Base-by-base conservation (phyloP, 2,113 vertebrate species). In the Arvicanthis niloticus region DNA sequence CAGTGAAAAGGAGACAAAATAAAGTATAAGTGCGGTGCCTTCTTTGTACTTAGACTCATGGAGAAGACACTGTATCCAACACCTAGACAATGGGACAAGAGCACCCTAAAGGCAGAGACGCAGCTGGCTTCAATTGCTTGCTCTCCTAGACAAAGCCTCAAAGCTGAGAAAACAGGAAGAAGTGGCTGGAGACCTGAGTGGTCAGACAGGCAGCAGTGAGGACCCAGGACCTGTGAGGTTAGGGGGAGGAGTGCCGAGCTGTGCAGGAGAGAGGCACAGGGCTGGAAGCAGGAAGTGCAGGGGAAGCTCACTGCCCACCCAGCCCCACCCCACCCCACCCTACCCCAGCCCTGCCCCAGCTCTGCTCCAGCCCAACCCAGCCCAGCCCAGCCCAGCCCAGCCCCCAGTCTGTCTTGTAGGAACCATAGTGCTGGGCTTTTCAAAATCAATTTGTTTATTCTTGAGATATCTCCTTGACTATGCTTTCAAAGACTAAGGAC, bases 141-240 rank as follows among this genome's bases (percentile, higher is more conserved):
- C 5, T 51, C 75, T 95, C 40, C n/a, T 11, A 56, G 19, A 88
- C 31, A 89, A 34, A 89, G 42, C 26, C 3, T 56, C 26, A 11
- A 24, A 72, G 80, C 11, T 37, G 65, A 91, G 29, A 53, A 72
- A 5, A 40, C 82, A 34, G 45, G 21, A n/a, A 7, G 22, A 34
- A 45, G 22, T 17, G 70, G 51, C 26, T 58, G 16, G 81, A 91
- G 21, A 37, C 53, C 13, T 51, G 7, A 5, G 21, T 24, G 37
- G 7, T 12, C 86, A 37, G 17, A 51, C 8, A 22, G 42, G 17
- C 45, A 68, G 56, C 62, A 7, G 56, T 73, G 53, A 37, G 37
- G 9, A 6, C 7, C 1, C 6, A 42, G 7, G 15, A 10, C 40
- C 75, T 9, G 0, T 24, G 11, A 90, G 51, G n/a, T 21, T 0